Percentiles rank a stretch among this genome's conserved stretches.
These are phyloP conservation scores for Syngnathus typhle DNA, from an alignment of 2,113 vertebrate species.

Conservation along the genomic window DNA sequence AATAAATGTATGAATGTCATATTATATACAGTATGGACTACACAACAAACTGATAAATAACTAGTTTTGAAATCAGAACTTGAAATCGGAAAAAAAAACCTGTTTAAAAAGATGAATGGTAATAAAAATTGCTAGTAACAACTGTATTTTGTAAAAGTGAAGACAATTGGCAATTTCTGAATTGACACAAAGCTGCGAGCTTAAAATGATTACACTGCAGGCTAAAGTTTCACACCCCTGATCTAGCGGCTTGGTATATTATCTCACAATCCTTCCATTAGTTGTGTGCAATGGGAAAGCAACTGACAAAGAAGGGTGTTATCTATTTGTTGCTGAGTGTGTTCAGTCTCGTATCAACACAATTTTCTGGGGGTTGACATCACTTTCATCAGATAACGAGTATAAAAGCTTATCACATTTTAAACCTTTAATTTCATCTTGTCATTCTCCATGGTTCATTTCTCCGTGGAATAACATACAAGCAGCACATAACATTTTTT, in stretches of 20 bases:
- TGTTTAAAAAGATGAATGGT: too few relatives aligned
- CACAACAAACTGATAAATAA: too few relatives aligned
- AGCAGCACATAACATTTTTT: conserved; percentile 16
- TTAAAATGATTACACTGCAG: too few relatives aligned
- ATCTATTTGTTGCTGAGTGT: conserved; percentile 6
- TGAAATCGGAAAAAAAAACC: too few relatives aligned
- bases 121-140: too few relatives aligned
- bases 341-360: neutral
- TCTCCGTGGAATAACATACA: neutral
- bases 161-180: too few relatives aligned
- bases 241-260: neutral
- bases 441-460: conserved; percentile 8
- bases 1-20: too few relatives aligned
- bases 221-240: too few relatives aligned
- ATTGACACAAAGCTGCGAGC: too few relatives aligned
- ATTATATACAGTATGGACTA: too few relatives aligned
- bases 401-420: neutral
- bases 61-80: too few relatives aligned
- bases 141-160: too few relatives aligned
- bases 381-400: conserved; percentile 5
- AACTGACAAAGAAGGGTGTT: neutral
- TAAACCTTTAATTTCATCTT: conserved; percentile 2
- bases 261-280: neutral
- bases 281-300: neutral
- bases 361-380: neutral